Base-by-base conservation (phyloP, 2,797 vertebrate species). In the Momotus momota region DNA sequence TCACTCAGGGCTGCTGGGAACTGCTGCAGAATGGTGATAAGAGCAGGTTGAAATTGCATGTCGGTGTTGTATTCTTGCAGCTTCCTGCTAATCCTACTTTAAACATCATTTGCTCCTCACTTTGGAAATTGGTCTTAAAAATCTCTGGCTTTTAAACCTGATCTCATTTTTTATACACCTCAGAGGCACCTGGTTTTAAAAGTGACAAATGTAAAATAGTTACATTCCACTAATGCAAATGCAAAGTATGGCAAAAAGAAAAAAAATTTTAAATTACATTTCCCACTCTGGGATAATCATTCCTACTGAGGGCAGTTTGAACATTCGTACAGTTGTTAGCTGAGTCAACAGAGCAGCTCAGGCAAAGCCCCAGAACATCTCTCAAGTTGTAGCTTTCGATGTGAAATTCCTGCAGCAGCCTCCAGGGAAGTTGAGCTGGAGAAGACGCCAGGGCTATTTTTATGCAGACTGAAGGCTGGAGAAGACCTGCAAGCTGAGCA, bases 301-400 rank as follows among this genome's bases (percentile, higher is more conserved):
- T 78, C 57, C 81, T 75, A 29, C 9, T 0, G 66, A 45, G 92
- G 80, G 54, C 79, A 33, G 77, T 86, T 74, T 1, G 22, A 71
- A 78, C 72, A 55, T 57, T 13, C 15, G 0, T 52, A 48, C 66
- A n/a, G 2, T 43, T 62, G 81, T 93, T 93, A 81, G 89, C 77
- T 79, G 91, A 94, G 87, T 91, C 89, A 83, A 83, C 93, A 91
- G 91, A 95, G 89, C 93, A 84, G 90, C 91, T 74, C 35, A 73
- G 61, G 85, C 85, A 88, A 81, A 90, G 77, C 91, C 94, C 90
- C 90, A 72, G 72, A 48, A 54, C 79, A 16, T 52, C 87, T 93
- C 87, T 51, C 61, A 86, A 88, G 73, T 75, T 86, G 82, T 25
- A 52, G 75, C 20, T 75, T 91, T 88, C 17, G 4, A 23, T 70